Base-by-base conservation (phyloP, 2,888 invertebrate genomes). In the Cataglyphis albicans region DNA sequence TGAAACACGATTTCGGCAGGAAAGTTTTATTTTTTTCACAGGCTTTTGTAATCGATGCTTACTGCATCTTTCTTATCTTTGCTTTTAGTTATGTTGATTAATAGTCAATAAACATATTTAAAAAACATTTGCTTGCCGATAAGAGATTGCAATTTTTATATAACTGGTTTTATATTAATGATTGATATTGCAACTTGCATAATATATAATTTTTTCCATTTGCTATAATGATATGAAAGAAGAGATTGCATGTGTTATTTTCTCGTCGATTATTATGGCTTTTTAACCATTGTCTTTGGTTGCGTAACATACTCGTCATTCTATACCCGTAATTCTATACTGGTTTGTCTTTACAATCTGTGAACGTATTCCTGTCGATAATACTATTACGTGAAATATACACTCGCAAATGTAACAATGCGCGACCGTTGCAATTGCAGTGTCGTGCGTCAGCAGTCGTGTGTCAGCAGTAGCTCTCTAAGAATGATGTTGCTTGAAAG, bases 321-420 rank as follows among this genome's bases (percentile, higher is more conserved):
- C 21, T 21, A 21, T 21, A 21, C 21, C 21, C n/a, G 59, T 73
- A 59, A 73, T 73, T 41, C 25, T 59, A 73, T 12, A 12, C 59
- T 59, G 73, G 38, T 41, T 73, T n/a, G 12, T 18, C 59, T 73
- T 52, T 73, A 41, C 59, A 73, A 29, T 9, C 18, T 10, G 41
- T 29, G 12, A 73, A 7, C 41, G 57, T 38, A 72, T 38, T 55
- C 25, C 57, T 38, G 18, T 38, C 25, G 18, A 38, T 12, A 29
- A 59, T 59, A 38, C 41, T 73, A 18, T 59, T 59, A 59, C 38
- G 12, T 6, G 41, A 38, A 55, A 52, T 35, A 35, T 70, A 70
- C 15, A 15, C 35, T 35, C 21, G 21, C 35, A 70, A 70, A 55
- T 55, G 70, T 15, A 70, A 70, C 55, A 55, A 55, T 68, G 32